Evolutionary conservation across 2,113 vertebrate species (phyloP).

Genomic region (Gopherus evgoodei): DNA sequence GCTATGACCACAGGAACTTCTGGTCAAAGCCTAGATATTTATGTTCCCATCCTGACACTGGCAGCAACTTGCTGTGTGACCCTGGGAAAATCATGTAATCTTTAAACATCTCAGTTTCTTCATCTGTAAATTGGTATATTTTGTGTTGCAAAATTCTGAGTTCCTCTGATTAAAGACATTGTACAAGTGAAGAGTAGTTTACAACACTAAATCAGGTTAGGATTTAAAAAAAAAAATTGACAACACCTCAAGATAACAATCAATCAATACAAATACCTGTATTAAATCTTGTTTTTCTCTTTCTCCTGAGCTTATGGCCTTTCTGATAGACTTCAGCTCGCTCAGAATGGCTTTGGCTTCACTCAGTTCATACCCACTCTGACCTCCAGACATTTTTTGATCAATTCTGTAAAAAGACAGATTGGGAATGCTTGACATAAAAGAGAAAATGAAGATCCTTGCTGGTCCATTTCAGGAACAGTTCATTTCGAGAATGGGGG

Average conservation of each 20-base stretch:
- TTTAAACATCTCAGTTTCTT: background rate
- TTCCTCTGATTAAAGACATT: background rate
- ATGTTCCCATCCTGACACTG: background rate
- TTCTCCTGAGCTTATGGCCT: slow-evolving; percentile 86
- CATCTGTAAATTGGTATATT: background rate
- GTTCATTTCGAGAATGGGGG: background rate
- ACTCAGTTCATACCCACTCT: slow-evolving; percentile 85
- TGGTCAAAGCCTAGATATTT: background rate
- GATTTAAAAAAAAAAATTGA: background rate
- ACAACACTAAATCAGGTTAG: background rate
- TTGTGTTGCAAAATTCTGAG: background rate
- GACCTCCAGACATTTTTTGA: slow-evolving; percentile 88
- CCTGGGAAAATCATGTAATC: background rate
- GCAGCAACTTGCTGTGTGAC: background rate
- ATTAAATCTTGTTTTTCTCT: slow-evolving; percentile 89
- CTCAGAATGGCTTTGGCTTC: slow-evolving; percentile 88
- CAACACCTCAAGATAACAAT: rapidly evolving
- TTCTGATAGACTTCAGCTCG: slow-evolving; percentile 86
- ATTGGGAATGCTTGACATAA: background rate
- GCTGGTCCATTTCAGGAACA: slow-evolving; percentile 9
- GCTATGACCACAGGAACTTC: background rate
- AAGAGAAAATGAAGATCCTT: background rate
- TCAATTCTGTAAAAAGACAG: slow-evolving; percentile 81
- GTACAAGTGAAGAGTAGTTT: background rate
- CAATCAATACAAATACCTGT: slow-evolving; percentile 77